Conservation (phyloP, 2,113 vertebrate genomes). For the Amphiprion ocellaris region DNA sequence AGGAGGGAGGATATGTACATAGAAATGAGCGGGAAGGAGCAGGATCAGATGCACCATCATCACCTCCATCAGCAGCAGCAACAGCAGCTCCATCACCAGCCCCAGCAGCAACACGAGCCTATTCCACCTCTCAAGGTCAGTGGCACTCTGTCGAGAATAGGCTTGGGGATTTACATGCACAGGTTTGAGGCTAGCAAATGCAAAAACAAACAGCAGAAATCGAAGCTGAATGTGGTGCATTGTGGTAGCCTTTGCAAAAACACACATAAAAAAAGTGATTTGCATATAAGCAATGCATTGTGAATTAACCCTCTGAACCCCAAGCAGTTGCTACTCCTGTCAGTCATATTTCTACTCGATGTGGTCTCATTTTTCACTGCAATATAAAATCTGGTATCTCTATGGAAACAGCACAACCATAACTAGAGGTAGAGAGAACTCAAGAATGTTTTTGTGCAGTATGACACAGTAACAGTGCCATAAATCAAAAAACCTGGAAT, state of each 20-base stretch:
- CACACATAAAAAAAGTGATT: neutral
- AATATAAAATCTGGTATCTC: too few relatives aligned
- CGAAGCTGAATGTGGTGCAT: neutral
- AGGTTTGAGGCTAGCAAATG: neutral
- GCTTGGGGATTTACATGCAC: neutral
- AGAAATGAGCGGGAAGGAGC: constrained; percentile 82
- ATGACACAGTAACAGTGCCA: too few relatives aligned
- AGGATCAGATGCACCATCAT: constrained; percentile 80
- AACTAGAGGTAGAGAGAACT: too few relatives aligned
- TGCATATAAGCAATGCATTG: too few relatives aligned
- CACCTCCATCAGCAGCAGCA: constrained; percentile 80
- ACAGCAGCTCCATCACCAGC: constrained; percentile 77
- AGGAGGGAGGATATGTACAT: constrained; percentile 84
- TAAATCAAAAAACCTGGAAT: too few relatives aligned
- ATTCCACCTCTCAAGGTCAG: constrained; percentile 86
- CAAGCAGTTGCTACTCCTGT: too few relatives aligned
- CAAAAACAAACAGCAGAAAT: neutral
- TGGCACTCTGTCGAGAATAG: constrained; percentile 1
- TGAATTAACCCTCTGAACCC: too few relatives aligned
- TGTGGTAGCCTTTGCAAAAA: neutral
- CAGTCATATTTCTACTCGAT: too few relatives aligned
- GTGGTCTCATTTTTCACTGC: too few relatives aligned
- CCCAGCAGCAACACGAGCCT: constrained; percentile 82
- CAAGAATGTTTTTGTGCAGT: too few relatives aligned
- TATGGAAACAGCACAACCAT: too few relatives aligned